Conservation (phyloP, 2,888 invertebrate genomes). For the Cosmorhoe ocellata region DNA sequence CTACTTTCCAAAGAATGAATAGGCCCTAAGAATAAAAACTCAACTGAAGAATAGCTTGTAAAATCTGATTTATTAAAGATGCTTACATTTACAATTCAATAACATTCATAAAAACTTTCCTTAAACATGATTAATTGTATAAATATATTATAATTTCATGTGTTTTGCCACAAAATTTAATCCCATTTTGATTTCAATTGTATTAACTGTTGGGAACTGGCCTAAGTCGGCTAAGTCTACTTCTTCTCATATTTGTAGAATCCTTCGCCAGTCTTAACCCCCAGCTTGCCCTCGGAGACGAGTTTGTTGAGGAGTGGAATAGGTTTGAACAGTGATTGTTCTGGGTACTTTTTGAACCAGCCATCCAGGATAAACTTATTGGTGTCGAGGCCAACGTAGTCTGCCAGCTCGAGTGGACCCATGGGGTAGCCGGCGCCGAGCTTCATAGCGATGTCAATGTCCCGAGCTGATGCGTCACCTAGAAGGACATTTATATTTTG, state of each 20-base stretch:
- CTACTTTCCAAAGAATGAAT: no score
- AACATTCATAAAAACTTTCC: constrained; percentile 13
- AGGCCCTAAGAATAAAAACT: neutral
- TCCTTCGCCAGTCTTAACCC: constrained; percentile 91
- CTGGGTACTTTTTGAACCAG: constrained; percentile 85
- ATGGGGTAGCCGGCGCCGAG: constrained; percentile 93
- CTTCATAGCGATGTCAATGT: constrained; percentile 94
- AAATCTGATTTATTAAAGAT: constrained; percentile 1
- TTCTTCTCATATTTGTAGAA: constrained; percentile 87
- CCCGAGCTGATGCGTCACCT: constrained; percentile 86
- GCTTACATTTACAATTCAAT: neutral
- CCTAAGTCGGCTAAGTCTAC: no score
- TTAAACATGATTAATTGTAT: constrained; percentile 1
- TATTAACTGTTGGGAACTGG: no score
- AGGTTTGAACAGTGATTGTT: constrained; percentile 46
- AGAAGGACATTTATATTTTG: constrained; percentile 17
- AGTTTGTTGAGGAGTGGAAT: constrained; percentile 81
- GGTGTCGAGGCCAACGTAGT: constrained; percentile 94
- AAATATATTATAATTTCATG: no score
- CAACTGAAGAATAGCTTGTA: neutral
- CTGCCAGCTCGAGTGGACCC: constrained; percentile 93
- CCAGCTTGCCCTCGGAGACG: constrained; percentile 90
- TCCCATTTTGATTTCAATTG: no score
- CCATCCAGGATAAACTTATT: constrained; percentile 88
- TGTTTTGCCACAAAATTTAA: no score